These are phyloP conservation scores for Fabriciana adippe DNA, from an alignment of 2,888 invertebrate species.

Conservation along the genomic window DNA sequence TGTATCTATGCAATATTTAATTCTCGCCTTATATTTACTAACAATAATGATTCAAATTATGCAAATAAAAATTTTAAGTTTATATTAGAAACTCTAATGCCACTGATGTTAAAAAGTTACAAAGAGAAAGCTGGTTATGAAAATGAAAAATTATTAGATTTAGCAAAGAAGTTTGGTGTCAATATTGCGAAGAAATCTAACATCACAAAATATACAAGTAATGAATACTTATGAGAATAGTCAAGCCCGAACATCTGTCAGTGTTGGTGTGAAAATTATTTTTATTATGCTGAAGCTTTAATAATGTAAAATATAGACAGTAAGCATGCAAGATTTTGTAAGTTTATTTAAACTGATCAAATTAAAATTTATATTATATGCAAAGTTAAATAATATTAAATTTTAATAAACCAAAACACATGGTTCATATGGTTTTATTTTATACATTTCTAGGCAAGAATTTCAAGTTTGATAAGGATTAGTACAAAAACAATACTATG, in stretches of 20 bases:
- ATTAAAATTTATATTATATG: constrained; percentile 77
- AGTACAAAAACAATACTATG: constrained; percentile 12
- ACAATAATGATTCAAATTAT: constrained; percentile 71
- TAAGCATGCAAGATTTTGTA: constrained; percentile 80
- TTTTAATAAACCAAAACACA: constrained; percentile 74
- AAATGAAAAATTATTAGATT: constrained; percentile 73
- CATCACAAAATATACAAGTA: constrained; percentile 86
- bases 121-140: constrained; percentile 83
- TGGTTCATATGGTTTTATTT: constrained; percentile 48
- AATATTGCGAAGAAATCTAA: constrained; percentile 81
- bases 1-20: constrained; percentile 88
- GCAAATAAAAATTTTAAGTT: constrained; percentile 86
- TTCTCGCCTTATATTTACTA: constrained; percentile 85
- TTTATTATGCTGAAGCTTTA: constrained; percentile 81
- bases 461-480: no score
- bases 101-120: constrained; percentile 84
- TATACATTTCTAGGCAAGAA: constrained; percentile 15
- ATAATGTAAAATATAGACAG: constrained; percentile 78
- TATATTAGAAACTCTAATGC: constrained; percentile 85
- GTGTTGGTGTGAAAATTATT: constrained; percentile 66
- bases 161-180: constrained; percentile 81
- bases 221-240: constrained; percentile 83
- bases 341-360: constrained; percentile 80
- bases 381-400: constrained; percentile 76
- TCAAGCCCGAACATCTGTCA: constrained; percentile 44